A percentile compares a stretch with the other conserved stretches of the same genome.
These are phyloP conservation scores for Agrotis clavis DNA, from an alignment of 2,888 invertebrate genomes.

Conservation along the genomic window DNA sequence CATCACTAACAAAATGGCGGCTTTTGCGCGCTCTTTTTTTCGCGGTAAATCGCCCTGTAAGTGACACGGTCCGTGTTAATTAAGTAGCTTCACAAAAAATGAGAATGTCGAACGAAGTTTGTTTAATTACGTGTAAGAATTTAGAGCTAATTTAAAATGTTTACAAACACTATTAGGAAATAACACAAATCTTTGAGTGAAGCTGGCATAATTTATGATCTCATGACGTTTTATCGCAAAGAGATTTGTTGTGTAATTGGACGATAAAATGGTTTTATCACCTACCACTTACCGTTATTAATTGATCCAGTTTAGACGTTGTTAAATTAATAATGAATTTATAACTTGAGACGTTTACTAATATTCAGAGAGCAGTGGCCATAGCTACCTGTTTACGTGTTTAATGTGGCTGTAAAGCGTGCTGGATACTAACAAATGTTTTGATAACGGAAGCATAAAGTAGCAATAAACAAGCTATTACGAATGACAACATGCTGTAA, in stretches of 20 bases:
- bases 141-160: slow-evolving; percentile 35
- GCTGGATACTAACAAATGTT: slow-evolving; percentile 20
- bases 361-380: slow-evolving; percentile 22
- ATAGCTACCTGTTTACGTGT: slow-evolving; percentile 57
- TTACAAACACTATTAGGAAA: slow-evolving; percentile 41
- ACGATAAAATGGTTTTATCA: slow-evolving; percentile 45
- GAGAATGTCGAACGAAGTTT: slow-evolving; percentile 42
- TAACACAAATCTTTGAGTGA: slow-evolving; percentile 16
- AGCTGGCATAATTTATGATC: slow-evolving; percentile 31
- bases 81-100: slow-evolving; percentile 59
- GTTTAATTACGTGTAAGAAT: slow-evolving; percentile 39
- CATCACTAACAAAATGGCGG: slow-evolving; percentile 65
- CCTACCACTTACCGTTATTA: slow-evolving; percentile 46
- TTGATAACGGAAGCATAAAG: slow-evolving; percentile 45
- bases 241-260: slow-evolving; percentile 48
- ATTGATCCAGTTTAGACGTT: slow-evolving; percentile 37
- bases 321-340: slow-evolving; percentile 42
- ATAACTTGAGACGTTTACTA: slow-evolving; percentile 33
- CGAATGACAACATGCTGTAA: slow-evolving; percentile 32
- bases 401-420: slow-evolving; percentile 46
- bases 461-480: slow-evolving; percentile 47
- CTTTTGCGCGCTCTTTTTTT: slow-evolving; percentile 46
- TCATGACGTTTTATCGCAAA: slow-evolving; percentile 39
- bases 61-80: slow-evolving; percentile 62
- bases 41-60: slow-evolving; percentile 47